phyloP scores from a whole-genome alignment of 1,140 invertebrate genomes.

The Sminthurides bifidus region DNA sequence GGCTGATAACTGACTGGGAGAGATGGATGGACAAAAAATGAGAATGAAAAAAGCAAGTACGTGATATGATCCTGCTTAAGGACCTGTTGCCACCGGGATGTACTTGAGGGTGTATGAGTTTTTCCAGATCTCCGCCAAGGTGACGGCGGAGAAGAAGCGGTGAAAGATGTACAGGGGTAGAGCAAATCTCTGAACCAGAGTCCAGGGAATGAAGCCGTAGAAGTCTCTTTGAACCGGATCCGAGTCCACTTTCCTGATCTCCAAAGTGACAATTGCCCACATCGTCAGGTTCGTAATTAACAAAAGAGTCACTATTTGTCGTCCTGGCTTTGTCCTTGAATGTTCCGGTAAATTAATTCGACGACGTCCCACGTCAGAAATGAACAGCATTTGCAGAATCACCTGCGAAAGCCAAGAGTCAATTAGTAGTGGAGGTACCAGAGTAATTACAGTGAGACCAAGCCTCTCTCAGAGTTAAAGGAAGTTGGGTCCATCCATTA shows the following conservation, averaged over 20 bases:
- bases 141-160: conserved; percentile 91
- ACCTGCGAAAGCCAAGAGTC: too few relatives aligned
- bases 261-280: conserved; percentile 93
- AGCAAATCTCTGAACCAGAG: conserved; percentile 81
- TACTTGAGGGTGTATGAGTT: conserved; percentile 65
- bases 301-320: conserved; percentile 88
- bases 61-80: too few relatives aligned
- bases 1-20: too few relatives aligned
- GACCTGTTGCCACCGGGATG: conserved; percentile 30
- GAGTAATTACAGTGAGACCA: too few relatives aligned
- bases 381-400: conserved; percentile 83
- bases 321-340: conserved; percentile 81
- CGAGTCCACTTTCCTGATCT: conserved; percentile 44
- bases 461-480: too few relatives aligned
- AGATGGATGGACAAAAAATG: too few relatives aligned
- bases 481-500: too few relatives aligned
- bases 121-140: conserved; percentile 95
- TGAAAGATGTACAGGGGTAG: conserved; percentile 93
- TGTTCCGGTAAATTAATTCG: conserved; percentile 81
- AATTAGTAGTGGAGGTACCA: too few relatives aligned
- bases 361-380: conserved; percentile 81
- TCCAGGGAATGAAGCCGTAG: conserved; percentile 89
- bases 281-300: conserved; percentile 89
- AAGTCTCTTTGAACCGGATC: conserved; percentile 61
- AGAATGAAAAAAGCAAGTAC: too few relatives aligned